Conservation (phyloP, 2,113 vertebrate species). For the Sylvia atricapilla region DNA sequence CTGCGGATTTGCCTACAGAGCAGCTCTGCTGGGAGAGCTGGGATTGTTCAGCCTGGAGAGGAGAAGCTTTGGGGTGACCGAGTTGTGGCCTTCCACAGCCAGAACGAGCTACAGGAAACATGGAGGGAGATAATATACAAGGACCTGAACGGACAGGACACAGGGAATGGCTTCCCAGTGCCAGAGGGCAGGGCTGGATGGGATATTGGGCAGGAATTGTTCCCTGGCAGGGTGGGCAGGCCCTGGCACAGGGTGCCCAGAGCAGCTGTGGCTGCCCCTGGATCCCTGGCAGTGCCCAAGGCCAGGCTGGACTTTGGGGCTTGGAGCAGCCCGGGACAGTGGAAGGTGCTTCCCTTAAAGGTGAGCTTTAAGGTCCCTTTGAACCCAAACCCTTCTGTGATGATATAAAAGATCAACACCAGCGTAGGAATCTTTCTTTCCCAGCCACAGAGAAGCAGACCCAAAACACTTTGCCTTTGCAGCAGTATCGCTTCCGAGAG, state of each 20-base stretch:
- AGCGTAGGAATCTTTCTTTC: neutral
- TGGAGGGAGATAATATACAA: fast-evolving
- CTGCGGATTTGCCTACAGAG: no score
- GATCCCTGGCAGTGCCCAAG: neutral
- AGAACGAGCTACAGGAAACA: fast-evolving
- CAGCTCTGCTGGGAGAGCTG: neutral
- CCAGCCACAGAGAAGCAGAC: neutral
- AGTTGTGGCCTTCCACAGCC: fast-evolving
- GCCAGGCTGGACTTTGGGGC: neutral
- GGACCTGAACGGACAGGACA: fast-evolving
- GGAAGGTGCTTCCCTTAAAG: no score
- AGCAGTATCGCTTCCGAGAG: neutral
- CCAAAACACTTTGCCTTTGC: neutral
- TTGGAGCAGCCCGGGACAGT: neutral
- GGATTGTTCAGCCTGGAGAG: neutral
- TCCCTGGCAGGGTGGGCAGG: neutral
- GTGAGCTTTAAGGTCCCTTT: no score
- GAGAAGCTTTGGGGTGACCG: fast-evolving
- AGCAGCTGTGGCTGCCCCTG: neutral
- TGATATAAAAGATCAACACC: neutral
- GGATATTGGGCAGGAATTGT: neutral
- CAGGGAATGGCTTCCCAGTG: fast-evolving
- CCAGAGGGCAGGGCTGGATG: fast-evolving
- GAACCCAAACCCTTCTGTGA: no score
- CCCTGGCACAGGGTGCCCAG: neutral